Evolutionary conservation across 2,888 invertebrate species (phyloP), one percentile per base, ranked within the genome.

Genomic region (Tenthredo livida): DNA sequence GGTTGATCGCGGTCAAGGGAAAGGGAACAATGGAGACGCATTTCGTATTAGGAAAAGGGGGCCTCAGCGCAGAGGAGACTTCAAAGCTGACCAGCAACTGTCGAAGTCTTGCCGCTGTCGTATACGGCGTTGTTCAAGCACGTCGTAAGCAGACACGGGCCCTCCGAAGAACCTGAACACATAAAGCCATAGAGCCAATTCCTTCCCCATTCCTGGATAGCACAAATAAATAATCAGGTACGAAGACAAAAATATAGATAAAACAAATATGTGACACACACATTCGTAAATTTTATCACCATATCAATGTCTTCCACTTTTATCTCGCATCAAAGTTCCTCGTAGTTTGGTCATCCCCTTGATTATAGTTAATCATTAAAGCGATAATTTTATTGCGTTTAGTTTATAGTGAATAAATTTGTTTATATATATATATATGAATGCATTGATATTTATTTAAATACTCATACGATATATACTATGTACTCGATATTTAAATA

Each of bases 21-120:
- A 99, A 99, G 93, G 99, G 99, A 0, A 96, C 96, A 88, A 98
- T 99, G 98, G 97, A 98, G 93, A 99, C 98, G n/a, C 98, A 97
- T 94, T 98, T 97, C 94, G 97, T 99, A 84, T 93, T 96, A 80
- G 97, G 97, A 25, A 95, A 96, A 73, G 94, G 96, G 85, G 94
- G 95, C 9, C 94, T 94, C 25, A 94, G 94, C 50, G 94, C 95
- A 15, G 95, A 95, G 67, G 95, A 95, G 87, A 94, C 96, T 88
- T 94, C 95, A 87, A 94, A 96, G 73, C 95, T 96, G 90, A 96
- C 97, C 2, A 96, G 96, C 88, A 96, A 96, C 88, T 96, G 96
- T 89, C 95, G 97, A 93, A 97, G 97, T 90, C 95, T 98, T 88
- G 97, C 97, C 17, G 97, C 97, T 12, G 97, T 98, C 82, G 98